A percentile compares a stretch with the other conserved stretches of the same genome.
Evolutionary conservation across 2,888 invertebrate species (phyloP).

Genomic region (Notodonta dromedarius): DNA sequence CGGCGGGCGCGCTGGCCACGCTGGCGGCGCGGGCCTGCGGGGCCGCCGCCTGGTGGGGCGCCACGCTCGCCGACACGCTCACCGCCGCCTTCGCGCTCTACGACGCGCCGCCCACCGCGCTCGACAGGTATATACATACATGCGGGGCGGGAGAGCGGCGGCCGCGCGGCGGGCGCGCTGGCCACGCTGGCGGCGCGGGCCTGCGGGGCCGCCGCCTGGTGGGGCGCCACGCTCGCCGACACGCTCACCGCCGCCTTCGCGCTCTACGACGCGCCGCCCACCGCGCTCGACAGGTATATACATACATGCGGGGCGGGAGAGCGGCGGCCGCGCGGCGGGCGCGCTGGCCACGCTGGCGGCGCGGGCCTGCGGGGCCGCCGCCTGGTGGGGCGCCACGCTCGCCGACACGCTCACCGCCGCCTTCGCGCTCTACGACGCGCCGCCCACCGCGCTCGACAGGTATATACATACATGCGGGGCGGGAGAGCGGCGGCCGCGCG

Average conservation of each 20-base stretch:
- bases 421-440: conserved; percentile 91
- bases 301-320: conserved; percentile 87
- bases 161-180: conserved; percentile 91
- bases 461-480: conserved; percentile 78
- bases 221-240: conserved; percentile 69
- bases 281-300: conserved; percentile 92
- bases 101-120: conserved; percentile 91
- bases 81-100: conserved; percentile 91
- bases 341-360: conserved; percentile 92
- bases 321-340: conserved; percentile 90
- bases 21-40: conserved; percentile 92
- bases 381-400: too few species aligned
- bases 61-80: conserved; percentile 83
- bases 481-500: too few species aligned
- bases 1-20: too few species aligned
- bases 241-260: conserved; percentile 91
- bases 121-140: conserved; percentile 87
- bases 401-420: conserved; percentile 90
- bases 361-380: conserved; percentile 88
- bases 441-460: conserved; percentile 94
- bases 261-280: conserved; percentile 90
- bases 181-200: conserved; percentile 91
- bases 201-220: conserved; percentile 84
- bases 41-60: conserved; percentile 63
- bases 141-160: conserved; percentile 86